phyloP scores from a whole-genome alignment of 2,797 vertebrate species.

The Huso huso region DNA sequence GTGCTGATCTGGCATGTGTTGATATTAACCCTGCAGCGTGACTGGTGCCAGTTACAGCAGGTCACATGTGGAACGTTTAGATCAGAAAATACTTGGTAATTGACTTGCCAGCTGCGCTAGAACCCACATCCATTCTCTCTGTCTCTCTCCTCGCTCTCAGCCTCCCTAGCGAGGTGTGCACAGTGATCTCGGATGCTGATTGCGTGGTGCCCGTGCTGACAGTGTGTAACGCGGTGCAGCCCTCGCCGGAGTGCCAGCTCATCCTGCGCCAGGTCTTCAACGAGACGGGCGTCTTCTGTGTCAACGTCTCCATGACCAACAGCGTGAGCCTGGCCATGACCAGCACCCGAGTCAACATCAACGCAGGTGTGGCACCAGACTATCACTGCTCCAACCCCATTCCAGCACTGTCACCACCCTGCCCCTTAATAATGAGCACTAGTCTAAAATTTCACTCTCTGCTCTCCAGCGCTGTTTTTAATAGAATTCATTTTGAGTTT shows the following conservation, averaged over 20 bases:
- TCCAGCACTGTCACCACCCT: not conserved
- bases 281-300: conserved; percentile 78
- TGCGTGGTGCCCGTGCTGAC: conserved; percentile 67
- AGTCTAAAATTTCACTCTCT: too few species aligned
- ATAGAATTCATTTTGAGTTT: not conserved
- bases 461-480: not conserved
- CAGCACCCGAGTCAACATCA: conserved; percentile 72
- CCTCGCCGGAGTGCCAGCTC: conserved; percentile 75
- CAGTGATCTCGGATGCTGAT: conserved; percentile 74
- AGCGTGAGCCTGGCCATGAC: conserved; percentile 77
- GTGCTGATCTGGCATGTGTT: too few species aligned
- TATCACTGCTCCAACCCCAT: not conserved
- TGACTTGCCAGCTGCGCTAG: too few species aligned
- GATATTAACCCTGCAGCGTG: too few species aligned
- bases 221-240: conserved; percentile 62
- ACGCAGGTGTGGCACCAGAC: conserved; percentile 49
- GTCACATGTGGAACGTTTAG: too few species aligned
- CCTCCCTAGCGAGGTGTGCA: conserved; percentile 80
- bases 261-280: conserved; percentile 81
- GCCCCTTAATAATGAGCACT: too few species aligned
- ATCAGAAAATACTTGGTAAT: too few species aligned
- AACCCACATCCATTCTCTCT: not conserved
- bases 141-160: conserved; percentile 37
- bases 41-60: too few species aligned
- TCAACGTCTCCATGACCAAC: conserved; percentile 84